Evolutionary conservation across 1,140 invertebrate species (phyloP), one percentile per base, ranked within the genome.

Genomic region (Drosophila cardini): DNA sequence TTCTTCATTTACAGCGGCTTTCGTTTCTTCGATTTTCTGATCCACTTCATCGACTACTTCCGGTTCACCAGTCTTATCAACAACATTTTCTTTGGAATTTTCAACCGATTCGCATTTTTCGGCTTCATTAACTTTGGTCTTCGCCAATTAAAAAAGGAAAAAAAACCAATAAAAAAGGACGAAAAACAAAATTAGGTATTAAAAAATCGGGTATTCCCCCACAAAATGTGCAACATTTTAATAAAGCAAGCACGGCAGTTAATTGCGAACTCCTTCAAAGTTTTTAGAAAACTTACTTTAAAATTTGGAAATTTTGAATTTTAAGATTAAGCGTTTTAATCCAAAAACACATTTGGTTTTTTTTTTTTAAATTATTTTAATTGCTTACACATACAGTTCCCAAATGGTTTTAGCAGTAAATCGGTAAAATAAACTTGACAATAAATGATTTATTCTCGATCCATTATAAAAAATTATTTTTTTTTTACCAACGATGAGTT

Each of bases 121-220:
- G 16, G 11, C 50, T 68, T 76, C 62, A 36, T 42, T 52, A 18
- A 38, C 13, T 42, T 68, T 72, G 4, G 62, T 62, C 74, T 73
- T 76, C 10, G 53, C 43, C 43, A 38, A 36, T 61, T 61, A 11
- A 46, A 56, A 71, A 38, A n/a, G n/a, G n/a, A 46, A 53, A 65
- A 58, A 52, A 56, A 60, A 55, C 34, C 32, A 46, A 57, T 64
- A 38, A 40, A 60, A 61, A 64, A 52, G 21, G 21, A 52, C 21
- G 34, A 11, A 45, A 15, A n/a, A 11, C 16, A 46, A 11, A 50
- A 16, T 18, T 10, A 46, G 26, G 32, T 63, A 58, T 11, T 2
- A 26, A 30, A 9, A 30, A 48, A 3, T 4, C 2, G 5, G 21
- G 21, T 26, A 26, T 26, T 26, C 21, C 21, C 2, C 21, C 21